phyloP scores from a whole-genome alignment of 2,888 invertebrate species.

The Tiliacea aurago region DNA sequence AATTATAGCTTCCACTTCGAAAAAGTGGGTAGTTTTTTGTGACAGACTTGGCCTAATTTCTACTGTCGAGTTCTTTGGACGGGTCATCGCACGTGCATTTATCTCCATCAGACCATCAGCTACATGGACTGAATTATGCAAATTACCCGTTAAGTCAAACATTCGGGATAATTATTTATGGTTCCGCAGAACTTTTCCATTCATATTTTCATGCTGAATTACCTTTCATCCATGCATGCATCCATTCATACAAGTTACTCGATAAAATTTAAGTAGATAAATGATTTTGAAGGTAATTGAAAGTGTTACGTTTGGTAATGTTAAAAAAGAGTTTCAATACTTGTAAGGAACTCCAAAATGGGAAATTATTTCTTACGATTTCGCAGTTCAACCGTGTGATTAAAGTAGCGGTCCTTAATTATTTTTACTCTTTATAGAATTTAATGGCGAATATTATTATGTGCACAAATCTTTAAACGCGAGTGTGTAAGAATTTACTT shows the following conservation, averaged over 20 bases:
- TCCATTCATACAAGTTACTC: slow-evolving; percentile 32
- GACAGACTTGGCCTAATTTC: slow-evolving; percentile 83
- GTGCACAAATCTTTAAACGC: slow-evolving; percentile 11
- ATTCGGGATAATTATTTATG: slow-evolving; percentile 57
- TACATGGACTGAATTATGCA: slow-evolving; percentile 74
- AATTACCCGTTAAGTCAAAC: slow-evolving; percentile 70
- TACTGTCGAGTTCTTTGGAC: slow-evolving; percentile 72
- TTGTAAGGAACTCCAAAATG: slow-evolving; percentile 59
- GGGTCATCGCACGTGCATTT: slow-evolving; percentile 80
- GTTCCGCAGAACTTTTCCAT: slow-evolving; percentile 49
- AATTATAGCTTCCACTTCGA: slow-evolving; percentile 66
- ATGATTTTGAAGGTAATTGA: slow-evolving; percentile 2
- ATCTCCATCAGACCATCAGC: slow-evolving; percentile 81
- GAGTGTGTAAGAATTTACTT: slow-evolving; percentile 23
- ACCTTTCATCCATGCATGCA: slow-evolving; percentile 31
- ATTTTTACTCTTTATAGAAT: slow-evolving; percentile 60
- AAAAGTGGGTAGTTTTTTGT: slow-evolving; percentile 75
- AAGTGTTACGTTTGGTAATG: slow-evolving; percentile 21
- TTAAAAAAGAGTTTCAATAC: slow-evolving; percentile 25
- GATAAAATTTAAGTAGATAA: slow-evolving; percentile 26
- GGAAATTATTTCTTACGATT: slow-evolving; percentile 55
- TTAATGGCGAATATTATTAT: slow-evolving; percentile 48
- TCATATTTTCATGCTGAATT: slow-evolving; percentile 38
- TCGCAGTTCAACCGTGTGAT: slow-evolving; percentile 65
- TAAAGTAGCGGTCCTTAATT: slow-evolving; percentile 68